Evolutionary conservation across 2,797 vertebrate genomes (phyloP), one percentile per base, ranked within the genome.

Genomic region (Schizopygopsis pylzovi): DNA sequence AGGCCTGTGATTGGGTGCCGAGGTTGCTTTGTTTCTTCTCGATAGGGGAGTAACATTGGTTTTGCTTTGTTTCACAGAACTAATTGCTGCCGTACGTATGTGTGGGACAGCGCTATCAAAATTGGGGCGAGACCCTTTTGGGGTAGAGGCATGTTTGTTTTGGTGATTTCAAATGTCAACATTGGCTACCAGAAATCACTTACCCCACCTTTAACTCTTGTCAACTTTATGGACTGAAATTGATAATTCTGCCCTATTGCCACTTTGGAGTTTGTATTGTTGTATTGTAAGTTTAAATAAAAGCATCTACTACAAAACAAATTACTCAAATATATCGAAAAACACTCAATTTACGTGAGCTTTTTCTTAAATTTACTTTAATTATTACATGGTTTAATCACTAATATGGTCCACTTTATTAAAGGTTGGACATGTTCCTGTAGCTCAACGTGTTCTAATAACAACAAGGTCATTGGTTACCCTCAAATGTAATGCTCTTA

Each of bases 381-480:
- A 54, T 76, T 73, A 54, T 12, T 77, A 76, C 82, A 82, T 81
- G 67, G 49, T 56, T 56, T 81, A 81, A 85, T 75, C 87, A 20
- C 89, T 89, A 87, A 91, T 91, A 70, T 79, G 83, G 83, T 89
- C 68, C n/a, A n/a, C n/a, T 52, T 28, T 82, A 82, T 78, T 78
- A 13, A 54, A 59, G 18, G 28, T 59, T 59, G 70, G 22, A 25
- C 41, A 43, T 22, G 6, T 73, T 73, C 22, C 43, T 73, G 45
- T 52, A 52, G 72, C 45, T 49, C 72, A 28, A 52, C 8, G 9
- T 16, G n/a, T 18, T 52, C 20, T 28, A 49, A 3, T 49, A 37
- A 49, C 8, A 18, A 28, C 47, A 76, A 54, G 25, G 73, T 76
- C 28, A 37, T 52, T n/a, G n/a, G 39, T 41, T 80, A 33, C 10